Conservation (phyloP, 2,797 vertebrate species). For the Liparis tanakae region DNA sequence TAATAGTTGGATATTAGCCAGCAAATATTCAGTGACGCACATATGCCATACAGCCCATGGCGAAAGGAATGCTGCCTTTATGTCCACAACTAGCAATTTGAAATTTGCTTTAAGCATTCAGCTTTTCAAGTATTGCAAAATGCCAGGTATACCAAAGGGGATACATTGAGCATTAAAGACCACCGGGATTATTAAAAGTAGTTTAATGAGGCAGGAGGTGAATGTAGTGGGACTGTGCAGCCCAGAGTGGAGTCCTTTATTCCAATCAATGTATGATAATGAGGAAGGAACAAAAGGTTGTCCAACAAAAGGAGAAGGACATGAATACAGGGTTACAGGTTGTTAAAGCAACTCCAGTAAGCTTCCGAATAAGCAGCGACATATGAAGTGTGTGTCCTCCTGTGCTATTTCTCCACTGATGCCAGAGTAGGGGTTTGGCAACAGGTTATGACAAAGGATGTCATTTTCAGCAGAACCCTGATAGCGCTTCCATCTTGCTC, state of each 20-base stretch:
- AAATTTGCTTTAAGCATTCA: slow-evolving; percentile 43
- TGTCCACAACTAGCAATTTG: not conserved
- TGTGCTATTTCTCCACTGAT: slow-evolving; percentile 43
- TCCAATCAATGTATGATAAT: slow-evolving; percentile 77
- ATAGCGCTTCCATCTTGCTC: slow-evolving; percentile 42
- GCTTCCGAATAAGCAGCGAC: slow-evolving; percentile 41
- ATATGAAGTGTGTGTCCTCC: slow-evolving; percentile 29
- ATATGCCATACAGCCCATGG: accelerated
- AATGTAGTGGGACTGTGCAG: slow-evolving; percentile 56
- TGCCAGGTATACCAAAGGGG: slow-evolving; percentile 38
- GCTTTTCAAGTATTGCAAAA: slow-evolving; percentile 28
- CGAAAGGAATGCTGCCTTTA: slow-evolving; percentile 13
- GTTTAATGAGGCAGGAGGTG: slow-evolving; percentile 69
- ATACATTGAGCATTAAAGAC: slow-evolving; percentile 48
- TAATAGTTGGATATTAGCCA: not conserved
- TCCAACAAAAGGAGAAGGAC: slow-evolving; percentile 54
- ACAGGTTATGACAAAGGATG: slow-evolving; percentile 34
- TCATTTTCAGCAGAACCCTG: slow-evolving; percentile 35
- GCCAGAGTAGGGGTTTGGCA: slow-evolving; percentile 14
- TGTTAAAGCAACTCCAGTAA: slow-evolving; percentile 51
- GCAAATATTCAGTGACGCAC: not conserved
- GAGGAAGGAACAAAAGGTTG: slow-evolving; percentile 54
- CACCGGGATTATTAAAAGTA: slow-evolving; percentile 61
- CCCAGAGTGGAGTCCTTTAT: slow-evolving; percentile 62
- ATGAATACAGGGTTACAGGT: slow-evolving; percentile 50